Evolutionary conservation across 2,888 invertebrate genomes (phyloP).

Genomic region (Trichopria drosophilae): DNA sequence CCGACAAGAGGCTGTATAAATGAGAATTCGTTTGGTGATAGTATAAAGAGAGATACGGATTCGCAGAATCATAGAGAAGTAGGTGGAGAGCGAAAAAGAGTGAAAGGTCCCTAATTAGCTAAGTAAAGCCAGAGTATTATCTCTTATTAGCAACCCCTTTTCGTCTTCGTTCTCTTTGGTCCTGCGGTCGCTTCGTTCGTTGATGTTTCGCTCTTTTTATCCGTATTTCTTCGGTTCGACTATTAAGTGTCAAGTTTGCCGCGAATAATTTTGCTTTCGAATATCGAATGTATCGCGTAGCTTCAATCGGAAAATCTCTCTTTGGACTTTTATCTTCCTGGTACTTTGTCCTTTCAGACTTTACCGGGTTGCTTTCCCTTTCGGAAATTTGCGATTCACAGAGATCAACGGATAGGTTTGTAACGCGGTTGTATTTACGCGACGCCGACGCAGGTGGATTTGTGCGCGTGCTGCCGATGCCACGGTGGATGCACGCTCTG

Average conservation of each 20-base stretch:
- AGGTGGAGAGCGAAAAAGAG: constrained; percentile 28
- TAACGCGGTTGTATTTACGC: constrained; percentile 23
- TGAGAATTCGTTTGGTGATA: constrained; percentile 24
- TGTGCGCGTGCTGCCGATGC: neutral
- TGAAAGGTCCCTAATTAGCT: constrained; percentile 54
- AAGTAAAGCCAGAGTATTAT: constrained; percentile 58
- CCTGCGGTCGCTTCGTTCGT: no score
- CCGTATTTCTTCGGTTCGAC: constrained; percentile 11
- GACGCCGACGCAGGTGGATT: constrained; percentile 1
- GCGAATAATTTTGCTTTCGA: neutral
- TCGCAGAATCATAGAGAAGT: constrained; percentile 35
- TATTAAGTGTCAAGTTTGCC: constrained; percentile 5
- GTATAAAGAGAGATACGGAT: constrained; percentile 20
- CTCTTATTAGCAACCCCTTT: constrained; percentile 55
- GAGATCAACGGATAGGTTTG: constrained; percentile 43
- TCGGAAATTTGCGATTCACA: constrained; percentile 38
- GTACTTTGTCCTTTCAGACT: constrained; percentile 12
- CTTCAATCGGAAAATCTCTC: constrained; percentile 33
- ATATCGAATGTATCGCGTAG: constrained; percentile 11
- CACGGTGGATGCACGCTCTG: neutral
- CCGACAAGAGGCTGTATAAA: constrained; percentile 25
- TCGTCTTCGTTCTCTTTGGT: constrained; percentile 21
- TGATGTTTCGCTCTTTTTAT: constrained; percentile 14
- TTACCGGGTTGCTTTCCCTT: constrained; percentile 28
- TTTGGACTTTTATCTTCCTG: constrained; percentile 30